Percentiles rank a stretch among this genome's conserved stretches.
These are phyloP conservation scores for Antennarius maculatus DNA, from an alignment of 2,797 vertebrate species.

Conservation along the genomic window DNA sequence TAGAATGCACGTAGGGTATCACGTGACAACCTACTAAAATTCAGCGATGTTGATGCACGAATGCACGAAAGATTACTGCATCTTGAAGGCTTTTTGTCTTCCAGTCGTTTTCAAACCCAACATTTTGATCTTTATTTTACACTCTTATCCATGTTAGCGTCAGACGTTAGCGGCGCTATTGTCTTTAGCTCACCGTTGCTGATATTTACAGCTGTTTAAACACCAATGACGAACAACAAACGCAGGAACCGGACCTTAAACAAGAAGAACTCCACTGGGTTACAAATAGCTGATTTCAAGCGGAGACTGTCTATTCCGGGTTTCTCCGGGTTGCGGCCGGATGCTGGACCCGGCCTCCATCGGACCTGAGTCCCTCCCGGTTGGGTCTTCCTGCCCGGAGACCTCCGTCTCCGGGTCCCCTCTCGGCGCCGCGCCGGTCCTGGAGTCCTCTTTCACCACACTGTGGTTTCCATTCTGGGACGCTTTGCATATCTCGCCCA, in stretches of 20 bases:
- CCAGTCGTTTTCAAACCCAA: too few species aligned
- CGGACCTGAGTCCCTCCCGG: slow-evolving; percentile 31
- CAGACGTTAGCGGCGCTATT: too few species aligned
- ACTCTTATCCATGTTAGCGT: not conserved
- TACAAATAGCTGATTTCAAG: slow-evolving; percentile 81
- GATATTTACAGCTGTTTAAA: not conserved
- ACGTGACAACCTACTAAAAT: too few species aligned
- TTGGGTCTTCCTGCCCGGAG: slow-evolving; percentile 17
- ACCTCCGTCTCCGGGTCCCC: slow-evolving; percentile 17
- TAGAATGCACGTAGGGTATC: too few species aligned
- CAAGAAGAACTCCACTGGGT: slow-evolving; percentile 2
- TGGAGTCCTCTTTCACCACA: slow-evolving; percentile 31
- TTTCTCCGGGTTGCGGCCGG: slow-evolving; percentile 47
- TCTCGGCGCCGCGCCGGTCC: slow-evolving; percentile 25
- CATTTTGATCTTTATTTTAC: not conserved
- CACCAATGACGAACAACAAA: too few species aligned
- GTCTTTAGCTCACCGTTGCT: too few species aligned
- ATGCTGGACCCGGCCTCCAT: slow-evolving; percentile 21
- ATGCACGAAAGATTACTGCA: too few species aligned
- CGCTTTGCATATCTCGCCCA: slow-evolving; percentile 50
- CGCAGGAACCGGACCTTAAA: not conserved
- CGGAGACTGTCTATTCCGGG: slow-evolving; percentile 43
- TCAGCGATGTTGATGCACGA: too few species aligned
- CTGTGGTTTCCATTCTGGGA: slow-evolving; percentile 54
- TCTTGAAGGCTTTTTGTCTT: too few species aligned